phyloP scores from a whole-genome alignment of 1,140 invertebrate genomes.

The Hyles vespertilio region DNA sequence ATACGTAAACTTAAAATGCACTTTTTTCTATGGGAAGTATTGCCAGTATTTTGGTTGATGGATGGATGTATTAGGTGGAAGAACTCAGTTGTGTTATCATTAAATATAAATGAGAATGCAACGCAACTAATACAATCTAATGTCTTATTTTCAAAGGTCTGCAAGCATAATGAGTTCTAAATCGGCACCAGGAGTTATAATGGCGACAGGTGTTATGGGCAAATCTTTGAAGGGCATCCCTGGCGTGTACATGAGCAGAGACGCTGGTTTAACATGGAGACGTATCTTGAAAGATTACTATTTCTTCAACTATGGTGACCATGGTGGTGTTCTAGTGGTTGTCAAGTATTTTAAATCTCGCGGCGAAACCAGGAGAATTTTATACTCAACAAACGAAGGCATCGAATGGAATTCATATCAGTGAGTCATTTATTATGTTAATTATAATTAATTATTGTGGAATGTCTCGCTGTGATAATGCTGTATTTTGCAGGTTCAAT shows the following conservation, averaged over 20 bases:
- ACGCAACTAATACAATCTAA: neutral
- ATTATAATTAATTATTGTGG: neutral
- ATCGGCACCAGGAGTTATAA: conserved; percentile 91
- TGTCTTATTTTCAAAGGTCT: conserved; percentile 54
- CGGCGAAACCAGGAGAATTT: conserved; percentile 84
- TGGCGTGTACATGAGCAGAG: conserved; percentile 87
- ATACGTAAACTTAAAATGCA: no score
- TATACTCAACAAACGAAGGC: conserved; percentile 92
- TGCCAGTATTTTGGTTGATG: no score
- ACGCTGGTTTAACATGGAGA: conserved; percentile 91
- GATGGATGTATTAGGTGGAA: no score
- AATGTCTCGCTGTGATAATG: neutral
- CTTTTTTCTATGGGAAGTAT: no score
- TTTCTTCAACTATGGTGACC: conserved; percentile 93
- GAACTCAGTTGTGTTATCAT: no score
- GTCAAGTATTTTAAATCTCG: conserved; percentile 86
- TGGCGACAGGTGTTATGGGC: conserved; percentile 90
- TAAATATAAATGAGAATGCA: no score
- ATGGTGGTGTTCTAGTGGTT: conserved; percentile 91
- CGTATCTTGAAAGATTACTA: conserved; percentile 89
- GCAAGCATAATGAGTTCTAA: conserved; percentile 90
- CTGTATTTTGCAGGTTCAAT: conserved; percentile 77
- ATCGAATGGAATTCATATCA: conserved; percentile 84
- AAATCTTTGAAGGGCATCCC: conserved; percentile 86
- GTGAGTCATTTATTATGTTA: conserved; percentile 40